Conservation (phyloP, 2,888 invertebrate species). For the Drosophila fungiperda region DNA sequence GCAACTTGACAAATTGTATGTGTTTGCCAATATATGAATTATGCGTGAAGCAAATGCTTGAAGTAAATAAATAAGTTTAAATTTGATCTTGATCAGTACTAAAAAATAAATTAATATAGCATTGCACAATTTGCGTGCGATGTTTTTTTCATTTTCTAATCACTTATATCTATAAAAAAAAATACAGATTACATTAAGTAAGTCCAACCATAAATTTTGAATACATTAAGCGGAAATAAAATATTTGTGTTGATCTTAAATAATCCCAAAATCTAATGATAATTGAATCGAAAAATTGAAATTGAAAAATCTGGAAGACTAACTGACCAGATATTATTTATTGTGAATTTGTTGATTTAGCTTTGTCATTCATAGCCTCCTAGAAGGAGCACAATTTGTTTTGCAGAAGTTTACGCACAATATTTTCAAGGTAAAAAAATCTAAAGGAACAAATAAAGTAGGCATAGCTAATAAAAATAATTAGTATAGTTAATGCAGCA, state of each 20-base stretch:
- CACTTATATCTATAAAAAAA: not conserved
- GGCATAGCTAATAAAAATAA: accelerated
- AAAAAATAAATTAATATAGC: not conserved
- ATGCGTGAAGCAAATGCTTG: not conserved
- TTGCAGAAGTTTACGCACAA: not conserved
- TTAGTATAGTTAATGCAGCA: no score
- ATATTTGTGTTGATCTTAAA: not conserved
- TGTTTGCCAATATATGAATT: not conserved
- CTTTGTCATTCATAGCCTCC: no score
- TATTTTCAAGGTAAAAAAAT: not conserved
- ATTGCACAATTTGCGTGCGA: not conserved
- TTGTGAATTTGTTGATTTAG: no score
- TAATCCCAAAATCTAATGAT: not conserved
- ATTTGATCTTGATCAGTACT: not conserved
- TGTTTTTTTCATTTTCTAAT: not conserved
- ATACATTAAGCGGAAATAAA: not conserved
- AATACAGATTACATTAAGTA: accelerated
- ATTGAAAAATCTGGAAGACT: no score
- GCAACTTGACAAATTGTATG: not conserved
- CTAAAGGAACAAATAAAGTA: not conserved
- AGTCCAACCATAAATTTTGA: not conserved
- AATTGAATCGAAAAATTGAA: no score
- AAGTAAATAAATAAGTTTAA: not conserved
- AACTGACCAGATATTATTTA: no score
- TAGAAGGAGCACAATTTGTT: not conserved